Conservation (phyloP, 2,888 invertebrate genomes). For the Oscheius sp. region DNA sequence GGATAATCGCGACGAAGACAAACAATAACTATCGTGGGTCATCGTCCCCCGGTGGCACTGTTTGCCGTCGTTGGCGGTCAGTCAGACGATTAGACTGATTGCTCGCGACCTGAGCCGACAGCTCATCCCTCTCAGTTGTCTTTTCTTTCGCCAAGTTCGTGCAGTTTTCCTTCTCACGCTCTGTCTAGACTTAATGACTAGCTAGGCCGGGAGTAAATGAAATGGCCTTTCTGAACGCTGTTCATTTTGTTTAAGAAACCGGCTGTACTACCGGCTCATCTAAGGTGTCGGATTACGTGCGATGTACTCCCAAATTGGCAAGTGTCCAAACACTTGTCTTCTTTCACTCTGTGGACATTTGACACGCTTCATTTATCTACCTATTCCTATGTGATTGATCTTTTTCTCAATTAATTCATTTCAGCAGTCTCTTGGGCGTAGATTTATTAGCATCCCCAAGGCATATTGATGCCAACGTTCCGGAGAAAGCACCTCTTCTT, state of each 20-base stretch:
- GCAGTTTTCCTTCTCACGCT: not conserved
- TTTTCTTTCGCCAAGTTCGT: constrained; percentile 7
- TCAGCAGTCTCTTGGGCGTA: constrained; percentile 24
- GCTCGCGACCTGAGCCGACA: constrained; percentile 27
- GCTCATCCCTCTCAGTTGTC: constrained; percentile 27
- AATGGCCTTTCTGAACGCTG: constrained; percentile 12
- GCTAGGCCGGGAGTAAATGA: constrained; percentile 1
- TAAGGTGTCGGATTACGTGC: constrained; percentile 28
- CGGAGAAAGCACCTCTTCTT: constrained; percentile 12
- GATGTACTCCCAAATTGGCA: constrained; percentile 29
- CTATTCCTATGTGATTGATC: not conserved
- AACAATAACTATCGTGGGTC: constrained; percentile 27
- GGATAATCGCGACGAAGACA: constrained; percentile 28
- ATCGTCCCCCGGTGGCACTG: constrained; percentile 21
- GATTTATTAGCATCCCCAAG: constrained; percentile 26
- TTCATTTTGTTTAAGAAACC: constrained; percentile 12
- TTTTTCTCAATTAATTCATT: constrained; percentile 8
- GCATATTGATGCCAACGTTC: constrained; percentile 27
- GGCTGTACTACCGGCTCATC: constrained; percentile 22
- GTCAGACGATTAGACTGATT: constrained; percentile 30
- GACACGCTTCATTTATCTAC: not conserved
- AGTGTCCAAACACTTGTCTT: constrained; percentile 29
- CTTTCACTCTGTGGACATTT: constrained; percentile 3
- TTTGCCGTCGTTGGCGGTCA: constrained; percentile 30
- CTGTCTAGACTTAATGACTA: constrained; percentile 3